Evolutionary conservation across 35 echinoderm and acorn worm genomes (phyloP).

Genomic region (Eucidaris tribuloides): DNA sequence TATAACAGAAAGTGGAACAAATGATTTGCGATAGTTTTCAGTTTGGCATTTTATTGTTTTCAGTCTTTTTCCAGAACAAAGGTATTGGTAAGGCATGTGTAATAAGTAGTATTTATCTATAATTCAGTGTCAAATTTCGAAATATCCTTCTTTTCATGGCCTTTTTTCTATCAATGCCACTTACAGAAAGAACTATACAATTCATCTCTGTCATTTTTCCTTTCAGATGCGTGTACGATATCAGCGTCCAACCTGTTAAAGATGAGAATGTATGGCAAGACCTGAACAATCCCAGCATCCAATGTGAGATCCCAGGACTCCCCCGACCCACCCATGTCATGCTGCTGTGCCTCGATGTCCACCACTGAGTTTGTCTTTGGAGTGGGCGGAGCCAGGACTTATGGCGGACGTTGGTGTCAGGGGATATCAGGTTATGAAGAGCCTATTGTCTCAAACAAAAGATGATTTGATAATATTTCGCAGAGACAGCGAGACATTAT

Average conservation of each 20-base stretch:
- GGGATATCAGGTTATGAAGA: conserved; percentile 67
- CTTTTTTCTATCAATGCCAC: too few relatives aligned
- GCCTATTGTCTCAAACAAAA: background rate
- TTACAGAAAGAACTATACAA: too few relatives aligned
- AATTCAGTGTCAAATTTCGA: too few relatives aligned
- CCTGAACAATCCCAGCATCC: conserved; percentile 64
- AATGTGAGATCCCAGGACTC: conserved; percentile 63
- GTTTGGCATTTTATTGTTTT: too few relatives aligned
- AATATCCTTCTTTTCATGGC: too few relatives aligned
- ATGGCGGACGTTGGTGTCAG: conserved; percentile 58
- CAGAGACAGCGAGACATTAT: background rate
- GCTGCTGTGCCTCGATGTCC: conserved; percentile 53
- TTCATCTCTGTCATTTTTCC: background rate
- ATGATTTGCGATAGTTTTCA: too few relatives aligned
- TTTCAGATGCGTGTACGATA: conserved; percentile 69
- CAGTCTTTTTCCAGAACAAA: too few relatives aligned
- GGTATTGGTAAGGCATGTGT: too few relatives aligned
- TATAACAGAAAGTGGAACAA: too few relatives aligned
- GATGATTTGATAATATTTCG: background rate
- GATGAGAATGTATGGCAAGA: conserved; percentile 87
- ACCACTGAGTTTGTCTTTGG: conserved; percentile 60
- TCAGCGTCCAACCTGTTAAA: conserved; percentile 63
- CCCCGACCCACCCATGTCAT: conserved; percentile 71
- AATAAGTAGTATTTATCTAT: too few relatives aligned
- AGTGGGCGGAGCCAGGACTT: conserved; percentile 82